Conservation (phyloP, 2,797 vertebrate species). For the Poeciliopsis turneri region DNA sequence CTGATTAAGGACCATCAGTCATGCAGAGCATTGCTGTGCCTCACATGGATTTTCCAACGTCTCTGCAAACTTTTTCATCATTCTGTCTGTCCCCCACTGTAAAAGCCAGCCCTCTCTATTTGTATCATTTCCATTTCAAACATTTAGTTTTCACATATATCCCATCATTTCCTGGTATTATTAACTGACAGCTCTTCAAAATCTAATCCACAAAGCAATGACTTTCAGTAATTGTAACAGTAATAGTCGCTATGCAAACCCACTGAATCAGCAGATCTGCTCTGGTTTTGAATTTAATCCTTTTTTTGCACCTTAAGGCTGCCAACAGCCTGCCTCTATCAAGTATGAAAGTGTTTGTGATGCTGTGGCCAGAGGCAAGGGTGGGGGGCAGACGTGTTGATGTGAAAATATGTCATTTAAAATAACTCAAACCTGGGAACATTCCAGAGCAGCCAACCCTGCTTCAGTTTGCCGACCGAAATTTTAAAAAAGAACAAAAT, state of each 20-base stretch:
- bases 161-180: slow-evolving; percentile 56
- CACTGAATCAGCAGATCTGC: slow-evolving; percentile 60
- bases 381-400: slow-evolving; percentile 64
- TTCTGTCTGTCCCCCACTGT: slow-evolving; percentile 28
- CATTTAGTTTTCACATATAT: slow-evolving; percentile 47
- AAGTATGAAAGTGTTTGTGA: slow-evolving; percentile 76
- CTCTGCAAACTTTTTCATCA: slow-evolving; percentile 23
- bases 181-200: slow-evolving; percentile 40
- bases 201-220: slow-evolving; percentile 34
- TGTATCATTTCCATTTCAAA: slow-evolving; percentile 36
- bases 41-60: slow-evolving; percentile 51
- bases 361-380: slow-evolving; percentile 55
- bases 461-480: slow-evolving; percentile 40
- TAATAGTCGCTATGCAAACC: slow-evolving; percentile 30
- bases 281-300: slow-evolving; percentile 43
- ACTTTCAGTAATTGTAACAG: slow-evolving; percentile 41
- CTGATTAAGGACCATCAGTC: slow-evolving; percentile 64
- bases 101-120: slow-evolving; percentile 28
- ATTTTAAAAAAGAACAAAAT: slow-evolving; percentile 27
- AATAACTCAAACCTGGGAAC: slow-evolving; percentile 66
- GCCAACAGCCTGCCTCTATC: slow-evolving; percentile 44
- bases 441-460: slow-evolving; percentile 62
- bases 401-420: slow-evolving; percentile 74
- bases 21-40: slow-evolving; percentile 38
- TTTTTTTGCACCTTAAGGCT: slow-evolving; percentile 53